Conservation (phyloP, 2,888 invertebrate species). For the Trichogramma evanescens region DNA sequence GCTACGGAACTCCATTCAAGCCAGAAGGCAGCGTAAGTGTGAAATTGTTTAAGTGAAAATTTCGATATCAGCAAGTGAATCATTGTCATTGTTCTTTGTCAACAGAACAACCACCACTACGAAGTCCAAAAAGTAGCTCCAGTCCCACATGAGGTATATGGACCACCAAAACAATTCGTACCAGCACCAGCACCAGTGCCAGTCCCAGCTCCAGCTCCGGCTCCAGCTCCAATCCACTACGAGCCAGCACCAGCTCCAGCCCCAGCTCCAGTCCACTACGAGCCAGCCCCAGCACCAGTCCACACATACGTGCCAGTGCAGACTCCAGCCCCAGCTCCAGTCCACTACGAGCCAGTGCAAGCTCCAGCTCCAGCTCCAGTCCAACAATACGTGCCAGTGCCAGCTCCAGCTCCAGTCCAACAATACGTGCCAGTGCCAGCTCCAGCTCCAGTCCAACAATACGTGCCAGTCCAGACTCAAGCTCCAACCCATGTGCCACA, state of each 20-base stretch:
- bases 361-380: not conserved
- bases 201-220: not conserved
- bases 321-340: slow-evolving; percentile 1
- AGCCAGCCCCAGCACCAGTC: slow-evolving; percentile 1
- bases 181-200: slow-evolving; percentile 7
- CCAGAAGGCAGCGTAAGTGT: not conserved
- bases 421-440: not conserved
- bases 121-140: not conserved
- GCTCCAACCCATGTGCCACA: slow-evolving; percentile 5
- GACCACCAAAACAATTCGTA: not conserved
- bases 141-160: not conserved
- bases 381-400: not conserved
- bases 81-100: too few relatives aligned
- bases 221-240: not conserved
- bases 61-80: not conserved
- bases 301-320: not conserved
- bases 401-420: not conserved
- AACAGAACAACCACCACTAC: too few relatives aligned
- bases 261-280: not conserved
- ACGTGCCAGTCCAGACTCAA: slow-evolving; percentile 1
- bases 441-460: slow-evolving; percentile 2
- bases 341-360: slow-evolving; percentile 1
- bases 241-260: slow-evolving; percentile 3
- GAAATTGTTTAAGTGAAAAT: not conserved
- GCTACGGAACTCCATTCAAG: slow-evolving; percentile 18